Evolutionary conservation across 2,888 invertebrate genomes (phyloP).

Genomic region (Euspilapteryx auroguttella): DNA sequence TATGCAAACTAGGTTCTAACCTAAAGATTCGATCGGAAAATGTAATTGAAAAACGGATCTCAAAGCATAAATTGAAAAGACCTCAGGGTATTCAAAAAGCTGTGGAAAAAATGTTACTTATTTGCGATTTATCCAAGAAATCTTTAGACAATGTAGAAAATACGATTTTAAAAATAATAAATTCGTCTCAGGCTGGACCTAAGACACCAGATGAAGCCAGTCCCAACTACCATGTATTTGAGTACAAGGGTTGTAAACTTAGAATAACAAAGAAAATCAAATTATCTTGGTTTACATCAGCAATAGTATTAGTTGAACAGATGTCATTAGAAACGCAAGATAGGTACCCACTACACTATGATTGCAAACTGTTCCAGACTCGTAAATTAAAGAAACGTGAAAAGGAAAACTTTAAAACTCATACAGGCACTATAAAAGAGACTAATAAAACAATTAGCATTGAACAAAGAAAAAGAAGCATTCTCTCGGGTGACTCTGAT

Average conservation of each 20-base stretch:
- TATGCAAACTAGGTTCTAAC: constrained; percentile 44
- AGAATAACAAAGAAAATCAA: too few relatives aligned
- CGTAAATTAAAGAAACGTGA: constrained; percentile 11
- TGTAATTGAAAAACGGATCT: constrained; percentile 33
- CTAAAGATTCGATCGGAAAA: constrained; percentile 35
- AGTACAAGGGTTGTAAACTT: constrained; percentile 22
- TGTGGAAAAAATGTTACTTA: constrained; percentile 37
- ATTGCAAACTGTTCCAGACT: constrained; percentile 28
- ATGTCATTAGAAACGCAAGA: constrained; percentile 22
- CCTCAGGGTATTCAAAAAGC: constrained; percentile 39
- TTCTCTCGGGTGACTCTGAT: too few relatives aligned
- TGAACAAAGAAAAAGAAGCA: too few relatives aligned
- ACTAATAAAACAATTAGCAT: too few relatives aligned
- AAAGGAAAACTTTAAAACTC: constrained; percentile 1
- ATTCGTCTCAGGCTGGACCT: not conserved
- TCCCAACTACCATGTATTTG: constrained; percentile 19
- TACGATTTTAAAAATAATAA: constrained; percentile 29
- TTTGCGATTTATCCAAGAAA: constrained; percentile 48
- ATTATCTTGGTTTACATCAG: too few relatives aligned
- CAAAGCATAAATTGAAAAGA: constrained; percentile 32
- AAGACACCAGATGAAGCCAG: constrained; percentile 2
- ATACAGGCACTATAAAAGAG: not conserved
- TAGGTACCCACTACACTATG: constrained; percentile 35
- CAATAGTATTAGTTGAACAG: constrained; percentile 22
- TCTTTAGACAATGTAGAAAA: constrained; percentile 43